Conservation (phyloP, 2,113 vertebrate genomes). For the Pseudorectes ferrugineus region DNA sequence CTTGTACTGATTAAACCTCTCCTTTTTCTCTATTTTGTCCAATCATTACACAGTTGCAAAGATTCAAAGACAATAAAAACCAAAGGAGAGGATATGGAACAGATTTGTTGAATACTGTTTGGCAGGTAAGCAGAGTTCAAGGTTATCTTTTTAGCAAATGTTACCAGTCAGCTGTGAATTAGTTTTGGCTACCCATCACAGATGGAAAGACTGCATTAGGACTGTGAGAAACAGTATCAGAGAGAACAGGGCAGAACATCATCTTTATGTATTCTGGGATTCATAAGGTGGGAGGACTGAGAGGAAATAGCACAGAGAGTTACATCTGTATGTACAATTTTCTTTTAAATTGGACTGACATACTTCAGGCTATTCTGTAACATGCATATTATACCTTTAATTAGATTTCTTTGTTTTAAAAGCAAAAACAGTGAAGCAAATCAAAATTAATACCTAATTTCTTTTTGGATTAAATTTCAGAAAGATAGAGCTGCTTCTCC, state of each 20-base stretch:
- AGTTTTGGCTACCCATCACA: not conserved
- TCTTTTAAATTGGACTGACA: not conserved
- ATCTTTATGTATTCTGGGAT: not conserved
- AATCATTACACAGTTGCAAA: not conserved
- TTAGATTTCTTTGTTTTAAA: not conserved
- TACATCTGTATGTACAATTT: not conserved
- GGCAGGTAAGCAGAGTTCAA: slow-evolving; percentile 6
- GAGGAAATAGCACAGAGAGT: not conserved
- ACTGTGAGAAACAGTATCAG: not conserved
- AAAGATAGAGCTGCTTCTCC: not conserved
- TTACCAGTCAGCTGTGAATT: not conserved
- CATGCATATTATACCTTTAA: not conserved
- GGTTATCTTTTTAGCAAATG: slow-evolving; percentile 1
- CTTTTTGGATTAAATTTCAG: not conserved
- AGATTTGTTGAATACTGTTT: not conserved
- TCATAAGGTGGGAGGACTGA: not conserved
- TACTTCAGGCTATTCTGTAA: not conserved
- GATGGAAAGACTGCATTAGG: not conserved
- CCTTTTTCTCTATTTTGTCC: not conserved
- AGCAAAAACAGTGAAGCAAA: not conserved
- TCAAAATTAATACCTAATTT: not conserved
- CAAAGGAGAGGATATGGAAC: not conserved
- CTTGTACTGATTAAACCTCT: not conserved
- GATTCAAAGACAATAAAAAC: not conserved
- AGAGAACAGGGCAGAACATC: not conserved